Conservation (phyloP, 2,113 vertebrate species). For the Engystomops pustulosus region DNA sequence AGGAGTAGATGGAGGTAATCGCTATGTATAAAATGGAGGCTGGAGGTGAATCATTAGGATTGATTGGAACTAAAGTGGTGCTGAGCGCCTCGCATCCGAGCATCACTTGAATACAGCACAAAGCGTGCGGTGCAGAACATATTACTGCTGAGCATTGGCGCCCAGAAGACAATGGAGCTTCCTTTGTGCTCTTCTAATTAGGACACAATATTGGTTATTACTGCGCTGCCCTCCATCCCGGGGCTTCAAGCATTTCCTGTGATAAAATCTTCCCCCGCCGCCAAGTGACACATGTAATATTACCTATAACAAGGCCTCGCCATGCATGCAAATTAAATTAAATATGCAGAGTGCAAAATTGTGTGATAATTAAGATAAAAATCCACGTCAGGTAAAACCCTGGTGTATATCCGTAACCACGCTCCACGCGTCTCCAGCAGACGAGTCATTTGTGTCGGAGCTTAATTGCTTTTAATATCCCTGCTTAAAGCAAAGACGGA, state of each 20-base stretch:
- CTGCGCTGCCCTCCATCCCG: slow-evolving; percentile 79
- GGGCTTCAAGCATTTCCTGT: slow-evolving; percentile 74
- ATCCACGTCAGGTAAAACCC: slow-evolving; percentile 81
- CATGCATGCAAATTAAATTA: slow-evolving; percentile 91
- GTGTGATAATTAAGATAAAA: slow-evolving; percentile 88
- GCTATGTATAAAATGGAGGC: too few species aligned
- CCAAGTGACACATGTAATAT: slow-evolving; percentile 90
- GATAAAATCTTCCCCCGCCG: slow-evolving; percentile 86
- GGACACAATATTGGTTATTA: slow-evolving; percentile 77
- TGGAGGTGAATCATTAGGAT: not conserved
- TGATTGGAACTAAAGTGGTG: not conserved
- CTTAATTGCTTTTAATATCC: slow-evolving; percentile 70
- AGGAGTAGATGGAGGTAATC: too few species aligned
- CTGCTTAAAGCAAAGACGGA: slow-evolving; percentile 63
- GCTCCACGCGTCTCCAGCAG: slow-evolving; percentile 71
- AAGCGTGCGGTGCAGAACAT: not conserved
- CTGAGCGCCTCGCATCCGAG: not conserved
- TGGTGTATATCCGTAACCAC: slow-evolving; percentile 83
- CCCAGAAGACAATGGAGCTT: slow-evolving; percentile 58
- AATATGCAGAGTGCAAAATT: slow-evolving; percentile 88
- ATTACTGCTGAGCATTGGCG: slow-evolving; percentile 15
- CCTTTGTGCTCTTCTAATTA: slow-evolving; percentile 68
- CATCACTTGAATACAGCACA: slow-evolving; percentile 8
- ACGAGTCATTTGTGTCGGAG: slow-evolving; percentile 73
- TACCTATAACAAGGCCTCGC: slow-evolving; percentile 87